Evolutionary conservation across 2,797 vertebrate species (phyloP), one percentile per base, ranked within the genome.

Genomic region (Echiichthys vipera): DNA sequence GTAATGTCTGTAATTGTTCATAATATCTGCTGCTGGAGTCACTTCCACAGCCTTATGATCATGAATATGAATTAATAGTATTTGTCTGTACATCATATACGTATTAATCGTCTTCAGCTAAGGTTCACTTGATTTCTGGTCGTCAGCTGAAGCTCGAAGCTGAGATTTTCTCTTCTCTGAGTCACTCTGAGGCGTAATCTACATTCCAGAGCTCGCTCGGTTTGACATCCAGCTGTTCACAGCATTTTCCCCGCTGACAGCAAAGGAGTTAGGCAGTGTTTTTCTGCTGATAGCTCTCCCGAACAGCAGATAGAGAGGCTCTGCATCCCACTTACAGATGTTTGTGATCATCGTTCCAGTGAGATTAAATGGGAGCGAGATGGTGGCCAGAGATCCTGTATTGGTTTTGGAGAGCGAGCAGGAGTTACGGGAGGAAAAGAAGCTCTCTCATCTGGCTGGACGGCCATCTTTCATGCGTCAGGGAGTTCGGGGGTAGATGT

Each of bases 311-410:
- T 71, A 61, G 71, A 84, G 63, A 72, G 55, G 55, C 85, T 76
- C 78, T 25, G 22, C 75, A 50, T 89, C 87, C 84, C 84, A 77
- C 86, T 74, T 84, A 81, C 92, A 94, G 87, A 91, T 93, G 89
- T 91, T 92, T 84, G 74, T 47, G 66, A 89, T 91, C 90, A 87
- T 40, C 27, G 62, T 72, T 80, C 77, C 71, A 56, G 66, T 71
- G 81, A 74, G 81, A 85, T 82, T 65, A 70, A 78, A 80, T 85
- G 80, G 80, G 78, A 71, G 77, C 7, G 59, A 72, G 82, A 85
- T 58, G 62, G 85, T 57, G 76, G 67, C 82, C 84, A 83, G 76
- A 62, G 74, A 78, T 80, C 66, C 74, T 68, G 70, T 78, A 54
- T 86, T 89, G 64, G 58, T 74, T 80, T 91, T 91, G 77, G 89